Conservation (phyloP, 1,140 invertebrate species). For the Penaeus japonicus region DNA sequence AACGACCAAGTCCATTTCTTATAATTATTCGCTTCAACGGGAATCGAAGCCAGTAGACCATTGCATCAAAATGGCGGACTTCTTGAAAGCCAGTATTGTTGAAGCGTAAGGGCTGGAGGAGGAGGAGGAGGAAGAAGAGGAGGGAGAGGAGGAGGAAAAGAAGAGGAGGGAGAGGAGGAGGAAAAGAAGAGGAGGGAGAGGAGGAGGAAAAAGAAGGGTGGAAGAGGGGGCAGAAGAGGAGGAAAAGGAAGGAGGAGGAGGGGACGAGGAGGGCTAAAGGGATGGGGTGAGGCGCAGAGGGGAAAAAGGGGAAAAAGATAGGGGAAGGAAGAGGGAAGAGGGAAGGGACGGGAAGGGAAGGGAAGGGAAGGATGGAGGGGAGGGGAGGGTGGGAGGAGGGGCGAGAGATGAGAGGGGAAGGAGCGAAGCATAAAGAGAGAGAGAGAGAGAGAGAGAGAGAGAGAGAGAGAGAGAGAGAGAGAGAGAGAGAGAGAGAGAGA, state of each 20-base stretch:
- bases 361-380: too few relatives aligned
- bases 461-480: too few relatives aligned
- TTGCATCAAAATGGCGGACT: conserved; percentile 20
- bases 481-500: too few relatives aligned
- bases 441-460: too few relatives aligned
- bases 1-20: too few relatives aligned
- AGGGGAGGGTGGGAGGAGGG: too few relatives aligned
- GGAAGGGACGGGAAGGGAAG: too few relatives aligned
- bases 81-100: conserved; percentile 18
- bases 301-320: neutral
- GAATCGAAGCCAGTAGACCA: neutral
- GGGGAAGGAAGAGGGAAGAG: neutral
- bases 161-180: neutral
- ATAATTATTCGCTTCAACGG: too few relatives aligned
- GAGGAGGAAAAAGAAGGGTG: neutral
- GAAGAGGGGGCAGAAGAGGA: neutral
- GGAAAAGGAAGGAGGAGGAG: neutral
- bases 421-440: too few relatives aligned
- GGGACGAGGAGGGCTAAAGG: neutral
- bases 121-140: neutral
- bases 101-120: neutral
- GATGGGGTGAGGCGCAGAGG: neutral
- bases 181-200: neutral
- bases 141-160: neutral
- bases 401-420: too few relatives aligned